Conservation (phyloP, 1,140 invertebrate species). For the Ridgeia piscesae region DNA sequence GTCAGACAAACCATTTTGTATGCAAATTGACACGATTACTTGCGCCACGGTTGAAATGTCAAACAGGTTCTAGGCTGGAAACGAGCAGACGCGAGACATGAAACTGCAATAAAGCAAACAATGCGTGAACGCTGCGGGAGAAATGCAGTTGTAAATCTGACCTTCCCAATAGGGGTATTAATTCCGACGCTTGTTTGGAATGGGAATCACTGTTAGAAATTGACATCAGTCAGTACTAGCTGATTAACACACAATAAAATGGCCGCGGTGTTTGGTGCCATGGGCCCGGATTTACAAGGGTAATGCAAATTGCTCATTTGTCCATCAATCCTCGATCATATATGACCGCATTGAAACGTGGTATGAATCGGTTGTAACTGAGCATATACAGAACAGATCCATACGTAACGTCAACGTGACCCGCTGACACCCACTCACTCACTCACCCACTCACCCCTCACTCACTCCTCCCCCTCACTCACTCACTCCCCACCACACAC, state of each 20-base stretch:
- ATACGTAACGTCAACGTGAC: background rate
- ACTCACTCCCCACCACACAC: background rate
- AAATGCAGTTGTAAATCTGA: background rate
- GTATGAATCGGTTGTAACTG: background rate
- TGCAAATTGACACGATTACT: background rate
- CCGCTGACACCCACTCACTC: background rate
- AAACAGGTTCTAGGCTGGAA: background rate
- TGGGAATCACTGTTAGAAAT: background rate
- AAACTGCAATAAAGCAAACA: background rate
- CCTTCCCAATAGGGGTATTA: background rate
- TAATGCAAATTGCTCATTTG: background rate
- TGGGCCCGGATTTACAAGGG: background rate
- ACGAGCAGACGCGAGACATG: background rate
- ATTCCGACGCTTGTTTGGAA: background rate
- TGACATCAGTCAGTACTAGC: background rate
- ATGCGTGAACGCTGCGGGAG: background rate
- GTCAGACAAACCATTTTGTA: background rate
- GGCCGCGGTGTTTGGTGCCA: background rate
- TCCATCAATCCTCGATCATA: background rate
- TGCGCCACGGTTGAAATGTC: background rate
- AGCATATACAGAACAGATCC: background rate
- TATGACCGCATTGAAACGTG: background rate
- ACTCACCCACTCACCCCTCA: too few relatives aligned
- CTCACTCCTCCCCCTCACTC: too few relatives aligned
- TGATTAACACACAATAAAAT: background rate